Conservation (phyloP, 37 sponge, comb jelly and placozoan species). For the Oscarella lobularis region DNA sequence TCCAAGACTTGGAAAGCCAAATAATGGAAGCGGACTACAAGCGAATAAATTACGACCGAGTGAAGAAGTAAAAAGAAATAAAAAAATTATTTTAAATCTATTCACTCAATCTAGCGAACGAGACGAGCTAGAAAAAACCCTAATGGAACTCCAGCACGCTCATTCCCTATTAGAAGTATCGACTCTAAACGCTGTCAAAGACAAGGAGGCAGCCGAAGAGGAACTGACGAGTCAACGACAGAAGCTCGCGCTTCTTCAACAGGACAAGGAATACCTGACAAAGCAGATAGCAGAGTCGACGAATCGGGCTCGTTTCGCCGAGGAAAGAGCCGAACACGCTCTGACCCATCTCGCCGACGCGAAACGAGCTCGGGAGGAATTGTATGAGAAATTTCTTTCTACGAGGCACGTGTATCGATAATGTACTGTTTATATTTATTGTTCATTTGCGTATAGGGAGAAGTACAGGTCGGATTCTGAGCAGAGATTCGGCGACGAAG, state of each 20-base stretch:
- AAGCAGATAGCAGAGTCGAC: slow-evolving; percentile 38
- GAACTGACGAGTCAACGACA: slow-evolving; percentile 33
- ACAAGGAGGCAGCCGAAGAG: not conserved
- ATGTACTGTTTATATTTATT: not conserved
- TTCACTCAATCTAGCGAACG: not conserved
- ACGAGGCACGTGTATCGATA: slow-evolving; percentile 17
- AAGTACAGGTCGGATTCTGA: slow-evolving; percentile 42
- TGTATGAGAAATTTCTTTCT: slow-evolving; percentile 46
- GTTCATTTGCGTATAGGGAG: slow-evolving; percentile 26
- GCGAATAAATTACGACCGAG: slow-evolving; percentile 27
- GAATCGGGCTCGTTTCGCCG: slow-evolving; percentile 4
- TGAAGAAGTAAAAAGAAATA: slow-evolving; percentile 24
- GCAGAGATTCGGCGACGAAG: slow-evolving; percentile 37
- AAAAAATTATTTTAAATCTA: not conserved
- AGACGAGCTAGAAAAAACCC: not conserved
- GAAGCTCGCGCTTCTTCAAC: slow-evolving; percentile 31
- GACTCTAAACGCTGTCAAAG: not conserved
- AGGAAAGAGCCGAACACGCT: slow-evolving; percentile 36
- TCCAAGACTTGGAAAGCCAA: not conserved
- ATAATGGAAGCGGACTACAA: slow-evolving; percentile 44
- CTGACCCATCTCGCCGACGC: slow-evolving; percentile 18
- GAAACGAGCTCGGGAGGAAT: slow-evolving; percentile 42
- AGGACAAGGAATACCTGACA: slow-evolving; percentile 74
- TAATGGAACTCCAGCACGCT: not conserved
- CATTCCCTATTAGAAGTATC: not conserved